Conservation (phyloP, 2,797 vertebrate species). For the Xenopus petersii region DNA sequence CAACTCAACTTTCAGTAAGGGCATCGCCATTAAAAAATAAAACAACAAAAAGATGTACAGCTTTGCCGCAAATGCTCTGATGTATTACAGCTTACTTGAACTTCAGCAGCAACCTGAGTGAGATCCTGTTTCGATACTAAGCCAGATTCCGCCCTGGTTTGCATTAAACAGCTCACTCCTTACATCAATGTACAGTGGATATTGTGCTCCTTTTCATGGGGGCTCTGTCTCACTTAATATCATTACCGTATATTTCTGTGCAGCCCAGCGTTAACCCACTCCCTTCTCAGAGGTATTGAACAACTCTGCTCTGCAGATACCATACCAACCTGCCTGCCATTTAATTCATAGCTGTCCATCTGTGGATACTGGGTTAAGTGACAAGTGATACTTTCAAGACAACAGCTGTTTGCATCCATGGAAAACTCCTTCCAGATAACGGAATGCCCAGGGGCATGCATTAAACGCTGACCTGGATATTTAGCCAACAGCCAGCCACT, state of each 20-base stretch:
- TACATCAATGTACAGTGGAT: neutral
- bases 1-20: no score
- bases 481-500: neutral
- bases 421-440: conserved; percentile 1
- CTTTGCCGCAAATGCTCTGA: no score
- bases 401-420: neutral
- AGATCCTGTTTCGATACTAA: neutral
- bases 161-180: neutral
- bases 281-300: neutral
- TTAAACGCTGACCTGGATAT: neutral
- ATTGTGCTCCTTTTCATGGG: conserved; percentile 6
- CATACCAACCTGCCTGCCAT: no score
- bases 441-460: neutral
- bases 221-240: conserved; percentile 12
- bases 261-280: neutral
- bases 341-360: neutral
- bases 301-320: neutral
- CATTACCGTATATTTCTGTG: conserved; percentile 3
- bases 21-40: no score
- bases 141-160: neutral
- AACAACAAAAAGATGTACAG: no score
- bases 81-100: neutral
- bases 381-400: neutral
- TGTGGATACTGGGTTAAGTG: neutral
- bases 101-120: neutral